Conservation (phyloP, 2,888 invertebrate species). For the Hermaeophaga mercurialis region DNA sequence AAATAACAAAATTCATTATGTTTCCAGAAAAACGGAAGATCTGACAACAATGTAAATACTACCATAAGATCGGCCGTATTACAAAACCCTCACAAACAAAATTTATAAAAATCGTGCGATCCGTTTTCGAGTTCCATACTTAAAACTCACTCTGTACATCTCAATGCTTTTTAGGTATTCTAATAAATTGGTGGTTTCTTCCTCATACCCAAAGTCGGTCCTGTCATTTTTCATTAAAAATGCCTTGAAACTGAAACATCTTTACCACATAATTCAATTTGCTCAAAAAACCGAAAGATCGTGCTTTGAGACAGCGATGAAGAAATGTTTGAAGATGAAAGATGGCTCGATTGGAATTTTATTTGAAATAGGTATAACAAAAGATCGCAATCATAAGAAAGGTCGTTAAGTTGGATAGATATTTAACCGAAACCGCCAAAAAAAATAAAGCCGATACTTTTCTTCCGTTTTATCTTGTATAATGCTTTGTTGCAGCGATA, state of each 20-base stretch:
- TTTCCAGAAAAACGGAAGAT: too few relatives aligned
- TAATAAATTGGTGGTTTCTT: too few relatives aligned
- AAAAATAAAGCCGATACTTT: neutral
- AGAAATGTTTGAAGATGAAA: neutral
- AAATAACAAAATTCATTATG: too few relatives aligned
- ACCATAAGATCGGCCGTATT: too few relatives aligned
- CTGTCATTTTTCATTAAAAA: neutral
- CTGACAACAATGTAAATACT: too few relatives aligned
- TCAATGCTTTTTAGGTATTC: too few relatives aligned
- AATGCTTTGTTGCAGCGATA: constrained; percentile 20
- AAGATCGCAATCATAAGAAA: constrained; percentile 1
- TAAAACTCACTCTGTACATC: too few relatives aligned
- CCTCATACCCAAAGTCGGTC: too few relatives aligned
- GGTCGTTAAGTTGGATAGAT: neutral
- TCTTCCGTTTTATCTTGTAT: constrained; percentile 1
- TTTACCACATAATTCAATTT: constrained; percentile 4
- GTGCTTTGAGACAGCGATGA: neutral
- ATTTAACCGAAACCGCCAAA: neutral
- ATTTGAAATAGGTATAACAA: neutral
- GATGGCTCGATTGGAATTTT: constrained; percentile 9
- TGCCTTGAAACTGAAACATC: neutral
- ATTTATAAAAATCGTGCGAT: too few relatives aligned
- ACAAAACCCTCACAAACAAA: too few relatives aligned
- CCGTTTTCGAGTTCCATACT: too few relatives aligned
- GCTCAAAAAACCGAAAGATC: constrained; percentile 1